Percentiles rank a stretch among this genome's conserved stretches.
These are phyloP conservation scores for Isoperla grammatica DNA, from an alignment of 2,888 invertebrate species.

Conservation along the genomic window DNA sequence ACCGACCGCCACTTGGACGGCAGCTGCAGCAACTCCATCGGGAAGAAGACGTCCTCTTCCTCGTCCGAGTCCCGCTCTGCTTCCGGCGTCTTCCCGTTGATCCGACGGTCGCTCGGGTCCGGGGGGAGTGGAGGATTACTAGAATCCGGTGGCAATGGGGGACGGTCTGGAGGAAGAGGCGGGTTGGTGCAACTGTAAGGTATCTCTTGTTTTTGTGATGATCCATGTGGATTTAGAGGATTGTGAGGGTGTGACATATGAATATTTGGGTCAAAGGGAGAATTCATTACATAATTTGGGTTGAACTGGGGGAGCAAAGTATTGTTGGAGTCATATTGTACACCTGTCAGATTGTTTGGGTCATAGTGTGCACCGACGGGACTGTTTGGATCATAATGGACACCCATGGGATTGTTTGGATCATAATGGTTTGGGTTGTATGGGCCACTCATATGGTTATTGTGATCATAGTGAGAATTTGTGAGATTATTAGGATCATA, in stretches of 20 bases:
- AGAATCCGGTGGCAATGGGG: conserved; percentile 11
- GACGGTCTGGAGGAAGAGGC: conserved; percentile 6
- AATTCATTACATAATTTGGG: conserved; percentile 14
- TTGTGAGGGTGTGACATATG: too few species aligned
- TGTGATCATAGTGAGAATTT: background rate
- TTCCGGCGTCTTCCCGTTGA: too few species aligned
- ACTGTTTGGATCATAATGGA: background rate
- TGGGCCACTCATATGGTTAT: background rate
- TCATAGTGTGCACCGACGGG: background rate
- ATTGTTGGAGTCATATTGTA: background rate
- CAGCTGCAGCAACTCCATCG: conserved; percentile 45
- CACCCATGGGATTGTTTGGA: conserved; percentile 13
- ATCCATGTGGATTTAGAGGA: too few species aligned
- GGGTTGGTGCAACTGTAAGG: too few species aligned
- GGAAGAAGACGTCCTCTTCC: too few species aligned
- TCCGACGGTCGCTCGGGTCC: conserved; percentile 6
- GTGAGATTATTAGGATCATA: background rate
- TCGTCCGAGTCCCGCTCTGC: too few species aligned
- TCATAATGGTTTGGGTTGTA: conserved; percentile 3
- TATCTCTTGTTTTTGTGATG: too few species aligned
- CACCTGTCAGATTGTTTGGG: background rate
- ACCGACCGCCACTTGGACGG: conserved; percentile 87
- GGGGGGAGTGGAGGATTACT: conserved; percentile 14
- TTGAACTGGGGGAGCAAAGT: conserved; percentile 2
- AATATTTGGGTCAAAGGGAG: conserved; percentile 1